Base-by-base conservation (phyloP, 2,888 invertebrate genomes). In the Eulithis testata region DNA sequence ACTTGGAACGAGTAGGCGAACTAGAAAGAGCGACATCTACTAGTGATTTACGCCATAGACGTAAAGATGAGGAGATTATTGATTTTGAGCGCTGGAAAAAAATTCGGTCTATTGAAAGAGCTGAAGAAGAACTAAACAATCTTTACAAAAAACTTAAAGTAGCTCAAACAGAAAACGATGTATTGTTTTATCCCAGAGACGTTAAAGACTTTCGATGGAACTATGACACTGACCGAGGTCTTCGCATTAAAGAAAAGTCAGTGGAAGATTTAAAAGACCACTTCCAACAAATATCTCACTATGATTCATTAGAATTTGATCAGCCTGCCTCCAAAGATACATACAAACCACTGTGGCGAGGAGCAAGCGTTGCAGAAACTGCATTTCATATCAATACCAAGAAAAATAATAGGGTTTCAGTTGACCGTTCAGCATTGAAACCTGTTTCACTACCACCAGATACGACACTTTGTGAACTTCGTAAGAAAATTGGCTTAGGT, bases 71-170 rank as follows among this genome's bases (percentile, higher is more conserved):
- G 76, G 97, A 97, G 83, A 95, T 97, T 9, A 95, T 97, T 68
- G 97, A 97, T 87, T 98, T 96, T 81, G 97, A 98, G 72, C 94
- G 97, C 64, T 98, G 98, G 98, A 96, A 96, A 81, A 95, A 95
- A 85, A 94, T 97, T 27, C 94, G 97, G 60, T 94, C 94, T 6
- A 95, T 96, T 72, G 97, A 97, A 85, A 94, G 95, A 72, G 97
- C 97, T 0, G 97, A 97, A 84, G 95, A 95, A 74, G 98, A 98
- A 87, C 87, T 98, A 65, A 95, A 96, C 72, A 94, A 94, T 72
- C 89, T 98, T 9, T 96, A 97, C 72, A 92, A 93, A 14, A 97
- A 97, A 83, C 91, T 98, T 27, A 96, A 95, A 84, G 91, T 94
- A 50, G 97, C 96, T 49, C 97, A 98, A 86, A 95, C 94, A 73